Conservation (phyloP, 2,888 invertebrate genomes). For the Latheticus oryzae region DNA sequence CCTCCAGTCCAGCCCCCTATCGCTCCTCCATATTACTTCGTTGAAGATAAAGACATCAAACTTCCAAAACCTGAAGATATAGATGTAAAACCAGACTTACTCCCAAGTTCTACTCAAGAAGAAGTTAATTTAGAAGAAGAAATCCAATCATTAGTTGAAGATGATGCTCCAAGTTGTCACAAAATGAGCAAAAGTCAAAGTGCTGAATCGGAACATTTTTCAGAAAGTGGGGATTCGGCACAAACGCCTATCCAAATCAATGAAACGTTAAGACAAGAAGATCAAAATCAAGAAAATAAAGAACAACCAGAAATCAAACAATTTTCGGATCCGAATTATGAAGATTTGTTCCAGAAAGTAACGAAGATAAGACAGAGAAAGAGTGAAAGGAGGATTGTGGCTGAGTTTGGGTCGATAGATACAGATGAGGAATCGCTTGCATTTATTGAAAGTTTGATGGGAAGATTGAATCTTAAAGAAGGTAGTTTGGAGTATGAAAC, state of each 20-base stretch:
- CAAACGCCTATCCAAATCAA: too few relatives aligned
- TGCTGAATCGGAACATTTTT: too few relatives aligned
- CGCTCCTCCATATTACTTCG: constrained; percentile 74
- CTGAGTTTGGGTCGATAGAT: constrained; percentile 14
- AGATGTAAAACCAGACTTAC: neutral
- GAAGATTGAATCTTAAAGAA: constrained; percentile 14
- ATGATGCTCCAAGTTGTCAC: too few relatives aligned
- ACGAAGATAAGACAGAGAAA: constrained; percentile 46
- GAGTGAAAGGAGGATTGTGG: constrained; percentile 38
- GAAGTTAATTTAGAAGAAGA: neutral
- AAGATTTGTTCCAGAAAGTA: constrained; percentile 51
- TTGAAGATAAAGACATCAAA: constrained; percentile 22
- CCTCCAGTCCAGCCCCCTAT: constrained; percentile 81
- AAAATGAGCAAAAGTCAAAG: too few relatives aligned
- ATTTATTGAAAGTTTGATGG: constrained; percentile 20
- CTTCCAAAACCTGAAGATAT: neutral
- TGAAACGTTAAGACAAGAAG: too few relatives aligned
- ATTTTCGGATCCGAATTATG: constrained; percentile 9
- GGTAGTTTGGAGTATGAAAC: constrained; percentile 12
- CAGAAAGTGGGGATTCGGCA: too few relatives aligned
- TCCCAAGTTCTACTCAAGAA: neutral
- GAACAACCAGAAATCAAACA: too few relatives aligned
- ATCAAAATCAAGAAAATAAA: too few relatives aligned
- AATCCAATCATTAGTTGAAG: neutral
- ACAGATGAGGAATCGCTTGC: constrained; percentile 21